phyloP scores from a whole-genome alignment of 2,113 vertebrate species.

The Fregetta grallaria region DNA sequence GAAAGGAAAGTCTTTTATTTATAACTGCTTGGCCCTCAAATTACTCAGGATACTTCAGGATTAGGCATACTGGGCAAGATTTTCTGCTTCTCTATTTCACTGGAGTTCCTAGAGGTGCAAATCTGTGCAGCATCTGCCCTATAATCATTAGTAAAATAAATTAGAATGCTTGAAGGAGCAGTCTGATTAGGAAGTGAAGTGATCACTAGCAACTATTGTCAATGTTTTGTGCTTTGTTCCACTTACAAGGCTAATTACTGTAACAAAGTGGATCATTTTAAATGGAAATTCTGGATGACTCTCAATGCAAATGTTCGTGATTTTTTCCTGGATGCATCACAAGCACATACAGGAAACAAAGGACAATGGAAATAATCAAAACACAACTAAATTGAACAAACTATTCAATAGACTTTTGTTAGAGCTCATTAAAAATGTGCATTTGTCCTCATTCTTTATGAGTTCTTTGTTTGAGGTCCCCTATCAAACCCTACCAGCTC shows the following conservation, averaged over 20 bases:
- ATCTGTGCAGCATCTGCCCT: constrained; percentile 48
- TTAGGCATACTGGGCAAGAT: neutral
- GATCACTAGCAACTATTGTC: constrained; percentile 68
- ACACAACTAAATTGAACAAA: constrained; percentile 36
- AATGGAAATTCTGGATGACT: constrained; percentile 61
- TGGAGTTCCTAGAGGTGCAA: constrained; percentile 32
- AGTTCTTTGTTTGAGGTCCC: constrained; percentile 10
- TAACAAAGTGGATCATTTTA: constrained; percentile 68
- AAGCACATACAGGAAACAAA: constrained; percentile 3
- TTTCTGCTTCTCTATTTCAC: neutral
- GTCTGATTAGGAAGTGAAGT: constrained; percentile 65
- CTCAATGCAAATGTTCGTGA: constrained; percentile 23
- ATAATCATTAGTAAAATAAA: constrained; percentile 64
- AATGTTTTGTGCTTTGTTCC: constrained; percentile 67
- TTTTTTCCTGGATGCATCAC: constrained; percentile 32
- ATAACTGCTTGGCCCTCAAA: neutral
- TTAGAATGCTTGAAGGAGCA: constrained; percentile 62
- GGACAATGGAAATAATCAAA: constrained; percentile 48
- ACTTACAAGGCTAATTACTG: constrained; percentile 67
- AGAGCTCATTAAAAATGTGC: neutral
- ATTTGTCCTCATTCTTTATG: neutral
- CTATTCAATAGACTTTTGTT: constrained; percentile 23
- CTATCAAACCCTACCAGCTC: constrained; percentile 1
- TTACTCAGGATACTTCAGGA: neutral
- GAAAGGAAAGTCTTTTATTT: neutral